Base-by-base conservation (phyloP, 2,888 invertebrate species). In the Lomographa bimaculata region DNA sequence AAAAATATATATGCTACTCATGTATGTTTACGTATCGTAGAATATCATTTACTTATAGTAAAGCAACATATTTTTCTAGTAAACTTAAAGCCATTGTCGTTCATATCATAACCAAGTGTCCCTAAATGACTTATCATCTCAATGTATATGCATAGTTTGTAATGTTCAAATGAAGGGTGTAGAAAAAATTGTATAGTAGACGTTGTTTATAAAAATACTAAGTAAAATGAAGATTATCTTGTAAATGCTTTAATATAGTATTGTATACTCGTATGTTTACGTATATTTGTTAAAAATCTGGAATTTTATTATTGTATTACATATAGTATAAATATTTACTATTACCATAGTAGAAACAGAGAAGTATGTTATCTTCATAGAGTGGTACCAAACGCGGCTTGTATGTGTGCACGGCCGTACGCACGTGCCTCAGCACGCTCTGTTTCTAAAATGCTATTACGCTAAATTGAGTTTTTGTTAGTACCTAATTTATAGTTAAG, bases 91-190 rank as follows among this genome's bases (percentile, higher is more conserved):
- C 34, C 40, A 26, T 36, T 27, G 4, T n/a, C 17, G 14, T 20
- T 36, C 6, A 26, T 30, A 32, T 36, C 17, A 26, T 7, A 7
- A 26, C 9, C 12, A 25, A 23, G n/a, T 12, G 18, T 32, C 32
- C 23, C 27, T n/a, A n/a, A 14, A 14, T 4, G 12, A 9, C 23
- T 27, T 25, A 7, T 7, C 9, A 35, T 35, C n/a, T n/a, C n/a
- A 23, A 23, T 33, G 19, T 5, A 24, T 9, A 17, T 20, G 2
- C 7, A 26, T 5, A 6, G 8, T 23, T 20, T 11, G 21, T 26
- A 19, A 27, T 37, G 37, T 43, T 42, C 41, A 41, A 38, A 34
- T 34, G 25, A 37, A 36, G 33, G 40, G 35, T 46, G 40, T 33
- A 46, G 32, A 38, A 44, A 33, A 25, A 27, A 26, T n/a, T 36